These are phyloP conservation scores for Samia ricini DNA, from an alignment of 1,140 invertebrate species.

Conservation along the genomic window DNA sequence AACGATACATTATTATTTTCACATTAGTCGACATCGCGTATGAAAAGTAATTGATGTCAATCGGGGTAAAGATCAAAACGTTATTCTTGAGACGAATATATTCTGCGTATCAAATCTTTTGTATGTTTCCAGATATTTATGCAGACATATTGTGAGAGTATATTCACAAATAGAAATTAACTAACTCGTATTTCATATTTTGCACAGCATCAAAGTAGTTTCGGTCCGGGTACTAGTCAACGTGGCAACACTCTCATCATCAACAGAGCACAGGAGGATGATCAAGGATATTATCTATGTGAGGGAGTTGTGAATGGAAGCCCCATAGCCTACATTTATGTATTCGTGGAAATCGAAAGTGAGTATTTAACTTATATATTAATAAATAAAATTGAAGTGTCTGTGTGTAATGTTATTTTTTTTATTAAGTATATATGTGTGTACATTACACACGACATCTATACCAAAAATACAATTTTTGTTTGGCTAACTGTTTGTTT, in stretches of 20 bases:
- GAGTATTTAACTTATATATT: constrained; percentile 66
- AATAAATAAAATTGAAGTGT: too few relatives aligned
- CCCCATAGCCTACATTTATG: constrained; percentile 81
- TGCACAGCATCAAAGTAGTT: constrained; percentile 42
- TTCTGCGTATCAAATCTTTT: too few relatives aligned
- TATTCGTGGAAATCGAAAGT: constrained; percentile 92
- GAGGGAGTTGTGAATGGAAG: constrained; percentile 79
- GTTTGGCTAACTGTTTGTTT: too few relatives aligned
- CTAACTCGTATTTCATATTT: constrained; percentile 9
- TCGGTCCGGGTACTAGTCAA: constrained; percentile 82
- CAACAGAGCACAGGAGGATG: constrained; percentile 82
- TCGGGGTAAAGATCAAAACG: not conserved
- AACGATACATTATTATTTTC: not conserved
- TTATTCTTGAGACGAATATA: too few relatives aligned
- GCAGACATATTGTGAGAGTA: too few relatives aligned
- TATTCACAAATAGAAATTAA: too few relatives aligned
- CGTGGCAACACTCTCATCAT: constrained; percentile 85
- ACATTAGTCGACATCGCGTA: too few relatives aligned
- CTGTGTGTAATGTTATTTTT: too few relatives aligned
- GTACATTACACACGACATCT: not conserved
- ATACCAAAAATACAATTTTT: too few relatives aligned
- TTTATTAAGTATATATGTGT: not conserved
- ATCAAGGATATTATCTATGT: constrained; percentile 90
- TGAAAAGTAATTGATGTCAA: not conserved
- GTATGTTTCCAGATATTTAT: too few relatives aligned